phyloP scores from a whole-genome alignment of 2,888 invertebrate species.

The Hyposoter dolosus region DNA sequence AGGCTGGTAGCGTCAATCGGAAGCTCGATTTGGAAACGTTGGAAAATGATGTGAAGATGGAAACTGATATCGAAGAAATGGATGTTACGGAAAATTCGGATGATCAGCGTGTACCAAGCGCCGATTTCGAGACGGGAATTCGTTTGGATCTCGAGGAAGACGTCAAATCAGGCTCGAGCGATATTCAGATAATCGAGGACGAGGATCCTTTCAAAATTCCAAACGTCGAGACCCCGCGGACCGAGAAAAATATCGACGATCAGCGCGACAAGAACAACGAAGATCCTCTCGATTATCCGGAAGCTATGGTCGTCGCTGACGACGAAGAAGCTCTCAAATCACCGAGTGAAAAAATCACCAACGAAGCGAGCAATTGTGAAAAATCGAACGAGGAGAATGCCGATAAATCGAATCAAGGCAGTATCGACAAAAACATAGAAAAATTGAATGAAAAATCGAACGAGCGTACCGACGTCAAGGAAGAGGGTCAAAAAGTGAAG shows the following conservation, averaged over 20 bases:
- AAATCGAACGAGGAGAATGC: conserved; percentile 83
- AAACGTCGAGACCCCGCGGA: conserved; percentile 72
- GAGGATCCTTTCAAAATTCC: conserved; percentile 76
- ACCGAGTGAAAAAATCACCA: conserved; percentile 42
- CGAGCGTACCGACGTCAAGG: conserved; percentile 84
- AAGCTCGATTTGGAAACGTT: conserved; percentile 66
- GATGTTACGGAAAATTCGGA: conserved; percentile 62
- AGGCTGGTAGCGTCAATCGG: conserved; percentile 33
- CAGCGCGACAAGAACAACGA: conserved; percentile 71
- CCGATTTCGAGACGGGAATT: conserved; percentile 73
- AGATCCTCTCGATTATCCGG: conserved; percentile 67
- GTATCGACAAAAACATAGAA: conserved; percentile 33
- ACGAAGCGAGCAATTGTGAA: conserved; percentile 82
- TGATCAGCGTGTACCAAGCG: conserved; percentile 69
- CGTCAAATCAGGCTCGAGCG: conserved; percentile 77
- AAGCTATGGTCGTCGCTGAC: conserved; percentile 66
- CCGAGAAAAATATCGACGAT: conserved; percentile 70
- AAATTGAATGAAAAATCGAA: conserved; percentile 78
- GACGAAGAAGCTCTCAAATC: conserved; percentile 52
- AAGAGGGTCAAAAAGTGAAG: conserved; percentile 85
- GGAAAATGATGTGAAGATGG: conserved; percentile 67
- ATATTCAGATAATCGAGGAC: conserved; percentile 79
- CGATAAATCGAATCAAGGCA: conserved; percentile 73
- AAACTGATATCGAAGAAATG: conserved; percentile 67
- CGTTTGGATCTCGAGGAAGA: conserved; percentile 79